phyloP scores from a whole-genome alignment of 2,888 invertebrate genomes.

The Ceraclea dissimilis region DNA sequence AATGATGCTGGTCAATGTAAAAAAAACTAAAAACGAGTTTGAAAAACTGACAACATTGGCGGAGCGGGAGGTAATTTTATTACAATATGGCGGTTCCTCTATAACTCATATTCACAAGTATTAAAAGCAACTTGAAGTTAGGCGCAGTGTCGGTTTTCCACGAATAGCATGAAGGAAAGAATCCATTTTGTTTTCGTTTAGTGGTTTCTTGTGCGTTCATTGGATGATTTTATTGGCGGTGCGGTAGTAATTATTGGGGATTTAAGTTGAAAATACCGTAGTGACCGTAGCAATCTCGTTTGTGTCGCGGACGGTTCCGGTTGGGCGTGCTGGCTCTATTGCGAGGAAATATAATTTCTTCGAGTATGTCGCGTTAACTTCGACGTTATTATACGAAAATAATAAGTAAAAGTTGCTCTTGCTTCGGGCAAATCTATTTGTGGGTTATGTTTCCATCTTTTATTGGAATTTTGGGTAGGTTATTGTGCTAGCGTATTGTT shows the following conservation, averaged over 20 bases:
- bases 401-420: slow-evolving; percentile 16
- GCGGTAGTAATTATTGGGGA: no score
- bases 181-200: no score
- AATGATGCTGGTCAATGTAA: no score
- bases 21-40: no score
- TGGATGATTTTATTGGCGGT: no score
- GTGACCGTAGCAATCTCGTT: not conserved
- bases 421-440: slow-evolving; percentile 17
- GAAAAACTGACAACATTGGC: no score
- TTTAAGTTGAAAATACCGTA: not conserved
- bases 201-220: no score
- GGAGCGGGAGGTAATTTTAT: not conserved
- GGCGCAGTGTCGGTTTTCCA: not conserved
- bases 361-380: slow-evolving; percentile 8
- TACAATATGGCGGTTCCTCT: not conserved
- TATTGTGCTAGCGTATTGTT: slow-evolving; percentile 36
- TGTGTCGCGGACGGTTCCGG: slow-evolving; percentile 14
- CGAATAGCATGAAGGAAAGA: no score
- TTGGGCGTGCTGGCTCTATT: slow-evolving; percentile 15
- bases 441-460: slow-evolving; percentile 60
- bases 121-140: not conserved
- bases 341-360: slow-evolving; percentile 3
- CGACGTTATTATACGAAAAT: slow-evolving; percentile 9
- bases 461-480: slow-evolving; percentile 66
- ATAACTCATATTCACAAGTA: not conserved